Base-by-base conservation (phyloP, 2,113 vertebrate species). In the Calidris pugnax region DNA sequence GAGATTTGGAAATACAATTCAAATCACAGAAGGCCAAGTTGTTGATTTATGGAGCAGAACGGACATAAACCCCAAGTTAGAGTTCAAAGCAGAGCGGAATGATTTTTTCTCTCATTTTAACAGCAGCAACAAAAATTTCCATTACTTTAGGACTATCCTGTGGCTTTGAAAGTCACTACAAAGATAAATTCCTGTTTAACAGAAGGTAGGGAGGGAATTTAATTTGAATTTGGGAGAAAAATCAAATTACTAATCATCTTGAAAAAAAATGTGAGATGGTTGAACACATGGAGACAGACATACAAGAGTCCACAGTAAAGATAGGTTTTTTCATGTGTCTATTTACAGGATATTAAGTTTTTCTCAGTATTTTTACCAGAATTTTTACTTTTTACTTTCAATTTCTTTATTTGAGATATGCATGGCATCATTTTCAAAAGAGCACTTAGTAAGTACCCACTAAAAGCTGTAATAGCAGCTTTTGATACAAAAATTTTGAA, bases 141-240 rank as follows among this genome's bases (percentile, higher is more conserved):
- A 72, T 96, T 91, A 90, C 16, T 81, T 84, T 35, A 71, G 68
- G 35, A 91, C 16, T 71, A 43, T 68, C 45, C 18, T 74, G 64
- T 90, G 87, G 17, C 60, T 95, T 89, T 97, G 90, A 95, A 97
- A 97, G 79, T 91, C 77, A 74, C 75, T 90, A 48, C 26, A 97
- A 96, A 93, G 89, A 95, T 76, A 62, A 89, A 81, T 9, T 17
- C 75, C 81, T 93, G 47, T 20, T 91, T 74, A 89, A 69, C 74
- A 96, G 86, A 96, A 93, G 82, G 68, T 55, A 62, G 56, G 48
- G 39, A 85, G 62, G 86, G 66, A 79, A 91, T 82, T 95, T 95
- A 77, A 93, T 96, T 96, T 96, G 30, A 95, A 96, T 86, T 96
- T 95, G 78, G 77, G 20, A 90, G 45, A 87, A 84, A 95, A 89